Evolutionary conservation across 2,888 invertebrate species (phyloP).

Genomic region (Blastobasis lacticolella): DNA sequence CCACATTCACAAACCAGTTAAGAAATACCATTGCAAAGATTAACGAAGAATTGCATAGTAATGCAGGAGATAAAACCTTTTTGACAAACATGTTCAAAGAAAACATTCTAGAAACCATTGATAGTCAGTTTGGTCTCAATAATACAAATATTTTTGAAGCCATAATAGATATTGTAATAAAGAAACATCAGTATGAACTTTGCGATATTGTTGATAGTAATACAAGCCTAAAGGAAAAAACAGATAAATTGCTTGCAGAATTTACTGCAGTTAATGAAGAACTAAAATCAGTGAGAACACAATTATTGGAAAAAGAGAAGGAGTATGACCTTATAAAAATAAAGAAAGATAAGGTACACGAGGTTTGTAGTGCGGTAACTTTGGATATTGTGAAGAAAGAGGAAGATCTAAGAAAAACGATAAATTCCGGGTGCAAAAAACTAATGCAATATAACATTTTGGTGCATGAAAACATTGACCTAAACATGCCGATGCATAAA

Average conservation of each 20-base stretch:
- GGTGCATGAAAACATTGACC: slow-evolving; percentile 24
- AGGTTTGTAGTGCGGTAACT: slow-evolving; percentile 53
- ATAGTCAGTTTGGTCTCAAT: slow-evolving; percentile 36
- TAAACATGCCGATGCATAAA: slow-evolving; percentile 23
- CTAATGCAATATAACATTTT: slow-evolving; percentile 34
- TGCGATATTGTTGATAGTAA: slow-evolving; percentile 26
- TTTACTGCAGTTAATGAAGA: slow-evolving; percentile 31
- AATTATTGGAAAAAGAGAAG: slow-evolving; percentile 40
- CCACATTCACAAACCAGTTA: slow-evolving; percentile 27
- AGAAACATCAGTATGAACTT: slow-evolving; percentile 32
- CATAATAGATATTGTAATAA: slow-evolving; percentile 28
- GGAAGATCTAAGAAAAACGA: slow-evolving; percentile 31
- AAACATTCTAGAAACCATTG: slow-evolving; percentile 36
- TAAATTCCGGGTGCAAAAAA: slow-evolving; percentile 31
- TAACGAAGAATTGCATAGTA: slow-evolving; percentile 17
- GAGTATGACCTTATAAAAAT: slow-evolving; percentile 40
- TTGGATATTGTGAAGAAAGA: slow-evolving; percentile 49
- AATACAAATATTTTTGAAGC: slow-evolving; percentile 34
- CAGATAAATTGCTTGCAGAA: slow-evolving; percentile 30
- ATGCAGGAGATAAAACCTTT: slow-evolving; percentile 17
- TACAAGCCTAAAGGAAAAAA: slow-evolving; percentile 27
- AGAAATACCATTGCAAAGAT: slow-evolving; percentile 30
- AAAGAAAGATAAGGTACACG: slow-evolving; percentile 46
- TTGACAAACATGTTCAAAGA: slow-evolving; percentile 34
- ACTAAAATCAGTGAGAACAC: slow-evolving; percentile 37